Evolutionary conservation across 2,797 vertebrate genomes (phyloP), one percentile per base, ranked within the genome.

Genomic region (Sebastes elongatus): DNA sequence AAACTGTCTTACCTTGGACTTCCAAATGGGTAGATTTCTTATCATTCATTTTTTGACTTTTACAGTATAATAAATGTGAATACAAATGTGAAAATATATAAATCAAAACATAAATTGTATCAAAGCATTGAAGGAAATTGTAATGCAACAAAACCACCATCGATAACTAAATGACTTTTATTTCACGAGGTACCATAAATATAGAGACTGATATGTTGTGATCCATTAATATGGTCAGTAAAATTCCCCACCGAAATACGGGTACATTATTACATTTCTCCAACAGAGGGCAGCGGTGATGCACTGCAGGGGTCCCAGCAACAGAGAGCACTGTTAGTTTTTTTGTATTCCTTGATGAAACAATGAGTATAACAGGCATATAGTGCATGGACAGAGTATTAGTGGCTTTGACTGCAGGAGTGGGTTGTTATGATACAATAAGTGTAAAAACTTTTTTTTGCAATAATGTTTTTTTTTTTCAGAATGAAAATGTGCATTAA

Each of bases 281-380:
- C 75, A 82, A 10, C 52, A 78, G 75, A 64, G 59, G 70, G 52
- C 65, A 74, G 49, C 20, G 28, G 13, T 61, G 32, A 62, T 5
- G 18, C n/a, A 35, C 67, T 5, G 3, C 14, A 25, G n/a, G 30
- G 18, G 42, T 67, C 64, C 23, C 35, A 65, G 63, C 35, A 9
- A 23, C 35, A 46, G 30, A 23, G 11, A 38, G 33, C 38, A 38
- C 38, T 38, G 38, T 38, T 14, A 14, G 13, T 13, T 14, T 38
- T 38, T 38, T 38, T 38, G 35, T 38, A 38, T 38, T 38, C 35
- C 13, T 38, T 38, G 35, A 13, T 38, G 35, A 38, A 38, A 38
- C 35, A 38, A 49, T 20, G 46, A 20, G 18, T 20, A 49, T 49
- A 18, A 49, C 46, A 49, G 46, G 14, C 46, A 49, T 49, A 49